Evolutionary conservation across 2,888 invertebrate genomes (phyloP), one percentile per base, ranked within the genome.

Genomic region (Tribolium freemani): DNA sequence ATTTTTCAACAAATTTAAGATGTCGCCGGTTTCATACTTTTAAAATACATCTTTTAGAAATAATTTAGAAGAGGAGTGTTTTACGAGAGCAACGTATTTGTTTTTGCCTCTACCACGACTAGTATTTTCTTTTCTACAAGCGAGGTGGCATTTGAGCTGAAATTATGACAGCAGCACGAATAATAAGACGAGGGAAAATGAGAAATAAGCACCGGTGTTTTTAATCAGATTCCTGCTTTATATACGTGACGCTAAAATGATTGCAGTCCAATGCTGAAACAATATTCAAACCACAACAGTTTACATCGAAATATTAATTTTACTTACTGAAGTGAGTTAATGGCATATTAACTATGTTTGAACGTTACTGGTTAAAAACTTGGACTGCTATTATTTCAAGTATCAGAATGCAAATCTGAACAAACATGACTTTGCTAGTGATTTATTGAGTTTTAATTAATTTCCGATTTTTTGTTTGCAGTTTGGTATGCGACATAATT

Each of bases 401-500:
- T 26, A 46, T 48, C 50, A 46, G 13, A 31, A 50, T 9, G n/a
- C 31, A 45, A 44, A 63, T 16, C 11, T 63, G 50, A 21, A 63
- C 63, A 63, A 38, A 63, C 63, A 48, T 16, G 63, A 9, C 50
- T 63, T 11, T n/a, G 48, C 48, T 51, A 13, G 63, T 63, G 50
- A 51, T 51, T 5, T 63, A 63, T 63, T 63, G 11, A 48, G 13
- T 51, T 63, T 63, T 63, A 48, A 63, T 63, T 63, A 50, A 51
- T 60, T 60, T 60, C 60, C 60, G 45, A 60, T 60, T 60, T 63
- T 63, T 63, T 50, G 50, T 50, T 50, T 61, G 48, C 46, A 46
- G 46, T 46, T 60, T 60, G 10, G 50, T 48, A 26, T 50, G 50
- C 38, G 31, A 50, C 50, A 66, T 66, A 66, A 66, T 66, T 66